Conservation (phyloP, 2,888 invertebrate genomes). For the Phrixothrix hirtus region DNA sequence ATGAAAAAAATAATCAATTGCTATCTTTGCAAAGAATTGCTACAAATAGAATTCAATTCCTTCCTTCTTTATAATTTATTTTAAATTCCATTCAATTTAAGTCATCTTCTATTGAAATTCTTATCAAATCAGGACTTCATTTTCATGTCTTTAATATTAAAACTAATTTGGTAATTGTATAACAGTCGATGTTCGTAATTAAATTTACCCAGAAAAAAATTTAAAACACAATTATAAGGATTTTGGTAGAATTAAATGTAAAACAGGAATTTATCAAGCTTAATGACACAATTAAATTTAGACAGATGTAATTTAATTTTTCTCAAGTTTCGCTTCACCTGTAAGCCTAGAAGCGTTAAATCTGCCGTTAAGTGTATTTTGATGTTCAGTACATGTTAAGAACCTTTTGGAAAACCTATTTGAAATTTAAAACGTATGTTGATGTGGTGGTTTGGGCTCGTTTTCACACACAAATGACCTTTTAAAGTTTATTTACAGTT, state of each 20-base stretch:
- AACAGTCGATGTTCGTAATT: too few species aligned
- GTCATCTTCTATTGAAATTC: too few species aligned
- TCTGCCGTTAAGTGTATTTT: constrained; percentile 27
- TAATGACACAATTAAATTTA: constrained; percentile 12
- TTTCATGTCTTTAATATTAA: too few species aligned
- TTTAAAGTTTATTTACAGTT: constrained; percentile 25
- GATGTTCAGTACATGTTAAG: constrained; percentile 33
- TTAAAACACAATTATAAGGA: background rate
- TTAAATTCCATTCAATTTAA: too few species aligned
- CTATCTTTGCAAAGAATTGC: too few species aligned
- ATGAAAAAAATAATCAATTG: too few species aligned
- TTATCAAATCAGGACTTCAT: too few species aligned
- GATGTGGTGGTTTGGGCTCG: constrained; percentile 18
- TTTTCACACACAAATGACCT: constrained; percentile 24
- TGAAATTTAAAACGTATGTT: constrained; percentile 30
- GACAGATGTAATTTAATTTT: constrained; percentile 8
- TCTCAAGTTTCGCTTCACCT: constrained; percentile 14
- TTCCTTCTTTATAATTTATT: too few species aligned
- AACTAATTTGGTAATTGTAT: too few species aligned
- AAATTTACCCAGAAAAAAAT: too few species aligned
- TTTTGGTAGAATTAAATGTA: constrained; percentile 7
- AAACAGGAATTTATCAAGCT: constrained; percentile 10
- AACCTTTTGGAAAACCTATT: constrained; percentile 26
- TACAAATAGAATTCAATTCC: too few species aligned
- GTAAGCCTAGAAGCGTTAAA: constrained; percentile 15